A percentile compares a stretch with the other conserved stretches of the same genome.
These are phyloP conservation scores for Limanda limanda DNA, from an alignment of 2,113 vertebrate species.

Conservation along the genomic window DNA sequence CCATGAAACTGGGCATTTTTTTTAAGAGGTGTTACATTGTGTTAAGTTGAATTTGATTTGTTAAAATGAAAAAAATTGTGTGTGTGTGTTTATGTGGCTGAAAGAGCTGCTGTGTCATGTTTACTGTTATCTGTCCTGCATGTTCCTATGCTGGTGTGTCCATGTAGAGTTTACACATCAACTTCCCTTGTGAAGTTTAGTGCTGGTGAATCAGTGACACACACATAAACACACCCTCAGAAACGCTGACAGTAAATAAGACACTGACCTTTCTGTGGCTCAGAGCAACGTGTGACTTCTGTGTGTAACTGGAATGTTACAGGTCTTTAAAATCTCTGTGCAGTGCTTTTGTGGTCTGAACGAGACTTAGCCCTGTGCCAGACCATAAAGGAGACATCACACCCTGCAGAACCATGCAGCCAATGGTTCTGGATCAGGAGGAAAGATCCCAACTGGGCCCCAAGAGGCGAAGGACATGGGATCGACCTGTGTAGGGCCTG, in stretches of 20 bases:
- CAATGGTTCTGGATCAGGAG: too few species aligned
- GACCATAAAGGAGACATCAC: too few species aligned
- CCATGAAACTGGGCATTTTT: too few species aligned
- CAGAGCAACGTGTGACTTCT: too few species aligned
- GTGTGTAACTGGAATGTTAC: background rate
- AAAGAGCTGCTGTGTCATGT: background rate
- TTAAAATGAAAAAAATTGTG: too few species aligned
- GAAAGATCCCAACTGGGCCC: too few species aligned
- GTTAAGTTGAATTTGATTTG: too few species aligned
- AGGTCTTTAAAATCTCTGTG: background rate
- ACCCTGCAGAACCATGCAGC: too few species aligned
- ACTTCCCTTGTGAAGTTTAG: background rate
- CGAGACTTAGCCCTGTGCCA: background rate
- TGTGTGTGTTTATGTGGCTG: background rate
- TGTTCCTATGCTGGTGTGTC: background rate
- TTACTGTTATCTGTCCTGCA: background rate
- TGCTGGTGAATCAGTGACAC: background rate
- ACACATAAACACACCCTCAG: background rate
- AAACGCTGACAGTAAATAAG: background rate
- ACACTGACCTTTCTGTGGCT: background rate
- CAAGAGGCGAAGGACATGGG: too few species aligned
- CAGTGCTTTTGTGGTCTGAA: background rate
- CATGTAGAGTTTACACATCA: background rate
- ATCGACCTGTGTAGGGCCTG: too few species aligned
- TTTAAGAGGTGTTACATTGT: background rate